A percentile compares a stretch with the other conserved stretches of the same genome.
Evolutionary conservation across 2,797 vertebrate genomes (phyloP).

Genomic region (Numenius phaeopus): DNA sequence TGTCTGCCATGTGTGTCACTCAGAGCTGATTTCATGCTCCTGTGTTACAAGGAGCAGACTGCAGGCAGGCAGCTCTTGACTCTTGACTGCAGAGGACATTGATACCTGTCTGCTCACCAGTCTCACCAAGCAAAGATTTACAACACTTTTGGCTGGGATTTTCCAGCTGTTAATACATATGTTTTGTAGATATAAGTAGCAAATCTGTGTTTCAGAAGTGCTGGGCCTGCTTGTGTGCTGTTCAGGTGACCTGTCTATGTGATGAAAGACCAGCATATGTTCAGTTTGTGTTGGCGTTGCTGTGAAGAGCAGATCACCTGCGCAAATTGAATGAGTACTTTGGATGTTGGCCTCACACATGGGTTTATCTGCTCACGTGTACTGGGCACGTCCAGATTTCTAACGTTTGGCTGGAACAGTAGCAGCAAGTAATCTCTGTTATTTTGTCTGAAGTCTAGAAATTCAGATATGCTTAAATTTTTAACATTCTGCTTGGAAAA

Average conservation of each 20-base stretch:
- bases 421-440: background rate
- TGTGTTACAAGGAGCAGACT: background rate
- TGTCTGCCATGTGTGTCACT: background rate
- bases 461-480: background rate
- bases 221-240: background rate
- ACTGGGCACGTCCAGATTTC: background rate
- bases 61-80: background rate
- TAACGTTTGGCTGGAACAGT: background rate
- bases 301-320: background rate
- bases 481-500: background rate
- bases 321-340: background rate
- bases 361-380: fast-evolving
- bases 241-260: background rate
- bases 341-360: background rate
- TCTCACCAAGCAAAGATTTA: background rate
- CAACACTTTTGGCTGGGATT: background rate
- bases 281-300: background rate
- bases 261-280: background rate
- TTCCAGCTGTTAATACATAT: background rate
- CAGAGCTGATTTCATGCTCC: background rate
- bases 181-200: background rate
- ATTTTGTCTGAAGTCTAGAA: background rate
- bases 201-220: background rate
- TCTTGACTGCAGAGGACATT: background rate
- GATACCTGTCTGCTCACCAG: background rate